Base-by-base conservation (phyloP, 2,888 invertebrate genomes). In the Pyrrhia umbra region DNA sequence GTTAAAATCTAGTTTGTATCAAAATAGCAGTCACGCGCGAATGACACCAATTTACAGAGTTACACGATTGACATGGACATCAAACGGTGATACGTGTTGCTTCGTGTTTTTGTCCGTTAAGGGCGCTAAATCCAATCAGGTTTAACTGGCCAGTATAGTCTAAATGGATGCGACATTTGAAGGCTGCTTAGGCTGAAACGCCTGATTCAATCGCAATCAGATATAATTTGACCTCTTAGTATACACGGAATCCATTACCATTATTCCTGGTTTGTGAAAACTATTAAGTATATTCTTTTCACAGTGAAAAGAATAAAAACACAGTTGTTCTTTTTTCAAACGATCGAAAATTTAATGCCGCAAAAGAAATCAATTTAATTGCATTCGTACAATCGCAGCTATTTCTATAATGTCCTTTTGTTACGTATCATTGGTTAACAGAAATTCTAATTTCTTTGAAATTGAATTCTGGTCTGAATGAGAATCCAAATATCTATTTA, bases 31-130 rank as follows among this genome's bases (percentile, higher is more conserved):
- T 60, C 52, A 66, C 65, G 59, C 47, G 27, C 43, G 52, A 63
- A 63, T 61, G 45, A 68, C 45, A 68, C 42, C 67, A 70, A 77
- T 74, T 73, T 69, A 55, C 50, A 62, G 37, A 56, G 60, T 61
- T 64, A 64, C 47, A 51, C 50, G 50, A 62, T 68, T 40, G 56
- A 70, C 63, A 46, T 57, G 20, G 51, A 63, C 66, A 72, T 63
- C 45, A 66, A 76, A 70, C 57, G 50, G 13, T 23, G 15, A 23
- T 66, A 61, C 52, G 50, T 51, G 67, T 54, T 18, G 47, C 20
- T 23, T 39, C n/a, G 30, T 42, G 9, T 45, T 43, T 58, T 51
- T 69, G 15, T 50, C 30, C 6, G 16, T 23, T 50, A 47, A 34
- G n/a, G 6, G 16, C 16, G 25, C 13, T 39, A n/a, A 15, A 39